Evolutionary conservation across 2,888 invertebrate species (phyloP), one percentile per base, ranked within the genome.

Genomic region (Fissipunctia ypsillon): DNA sequence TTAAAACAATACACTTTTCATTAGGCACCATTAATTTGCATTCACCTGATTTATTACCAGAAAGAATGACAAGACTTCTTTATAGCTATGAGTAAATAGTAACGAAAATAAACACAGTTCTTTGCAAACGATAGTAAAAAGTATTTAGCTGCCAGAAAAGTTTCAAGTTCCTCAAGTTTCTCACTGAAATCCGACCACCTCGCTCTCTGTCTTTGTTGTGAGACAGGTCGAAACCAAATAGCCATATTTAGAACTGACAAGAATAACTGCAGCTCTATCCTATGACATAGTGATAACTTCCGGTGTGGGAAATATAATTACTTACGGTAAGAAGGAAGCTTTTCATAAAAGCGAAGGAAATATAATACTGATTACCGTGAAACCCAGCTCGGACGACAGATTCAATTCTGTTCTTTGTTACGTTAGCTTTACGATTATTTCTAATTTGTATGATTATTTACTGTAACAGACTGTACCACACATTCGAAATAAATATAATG

Each of bases 51-150:
- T 65, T 50, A 76, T 75, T 41, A 60, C 28, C 25, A 43, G 41
- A 45, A 69, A 68, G 48, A 84, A 67, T 66, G 68, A 66, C 56
- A 31, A 70, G 1, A 71, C 54, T 69, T 66, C 38, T 73, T 75
- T 83, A 45, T 64, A 72, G 74, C 61, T 63, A 66, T 48, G 50
- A 73, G 57, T 41, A 73, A 75, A 56, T 19, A 43, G 50, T 57
- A 45, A 63, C 77, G 38, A 52, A 90, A 90, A 91, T 91, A 90
- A 88, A 88, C 81, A 84, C 85, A 80, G 78, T 86, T 87, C 74
- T 86, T 80, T 87, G 94, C 91, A 95, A 95, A 91, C 94, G 90
- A 90, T 91, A 92, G 91, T 94, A 95, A 94, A 85, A 84, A 80
- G 75, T 85, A 80, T 80, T 61, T 72, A 78, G 86, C 84, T 93